Evolutionary conservation across 2,797 vertebrate species (phyloP).

Genomic region (Coluber constrictor): DNA sequence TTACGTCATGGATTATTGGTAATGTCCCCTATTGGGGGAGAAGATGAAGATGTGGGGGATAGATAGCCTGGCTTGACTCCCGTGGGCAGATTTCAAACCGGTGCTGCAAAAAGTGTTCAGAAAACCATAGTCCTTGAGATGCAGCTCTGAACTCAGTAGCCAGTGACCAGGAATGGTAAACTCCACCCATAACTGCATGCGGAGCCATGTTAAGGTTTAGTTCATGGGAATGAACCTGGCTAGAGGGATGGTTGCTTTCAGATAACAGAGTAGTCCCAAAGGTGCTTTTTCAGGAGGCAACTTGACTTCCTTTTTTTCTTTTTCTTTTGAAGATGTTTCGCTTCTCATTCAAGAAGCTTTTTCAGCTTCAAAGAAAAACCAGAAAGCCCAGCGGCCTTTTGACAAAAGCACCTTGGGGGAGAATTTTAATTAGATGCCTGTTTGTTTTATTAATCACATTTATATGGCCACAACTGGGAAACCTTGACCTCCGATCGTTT

Average conservation of each 20-base stretch:
- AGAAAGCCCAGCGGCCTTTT: no score
- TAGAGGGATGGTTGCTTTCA: not conserved
- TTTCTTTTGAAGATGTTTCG: no score
- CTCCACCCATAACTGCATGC: not conserved
- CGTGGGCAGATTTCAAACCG: not conserved
- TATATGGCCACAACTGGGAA: no score
- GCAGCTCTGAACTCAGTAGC: not conserved
- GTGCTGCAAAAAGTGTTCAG: not conserved
- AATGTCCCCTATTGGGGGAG: not conserved
- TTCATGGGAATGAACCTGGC: not conserved
- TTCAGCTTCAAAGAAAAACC: no score
- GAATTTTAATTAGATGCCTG: no score
- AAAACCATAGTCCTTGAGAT: not conserved
- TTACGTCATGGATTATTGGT: slow-evolving; percentile 76
- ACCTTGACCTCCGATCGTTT: no score
- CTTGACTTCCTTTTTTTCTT: no score
- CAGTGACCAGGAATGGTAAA: not conserved
- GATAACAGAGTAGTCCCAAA: not conserved
- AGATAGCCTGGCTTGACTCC: not conserved
- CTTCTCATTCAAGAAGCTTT: no score
- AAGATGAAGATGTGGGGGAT: no score
- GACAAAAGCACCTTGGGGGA: no score
- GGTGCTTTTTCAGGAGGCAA: no score
- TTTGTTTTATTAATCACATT: not conserved
- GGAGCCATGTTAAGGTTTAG: not conserved